A percentile compares a stretch with the other conserved stretches of the same genome.
Evolutionary conservation across 2,888 invertebrate species (phyloP).

Genomic region (Orthosia incerta): DNA sequence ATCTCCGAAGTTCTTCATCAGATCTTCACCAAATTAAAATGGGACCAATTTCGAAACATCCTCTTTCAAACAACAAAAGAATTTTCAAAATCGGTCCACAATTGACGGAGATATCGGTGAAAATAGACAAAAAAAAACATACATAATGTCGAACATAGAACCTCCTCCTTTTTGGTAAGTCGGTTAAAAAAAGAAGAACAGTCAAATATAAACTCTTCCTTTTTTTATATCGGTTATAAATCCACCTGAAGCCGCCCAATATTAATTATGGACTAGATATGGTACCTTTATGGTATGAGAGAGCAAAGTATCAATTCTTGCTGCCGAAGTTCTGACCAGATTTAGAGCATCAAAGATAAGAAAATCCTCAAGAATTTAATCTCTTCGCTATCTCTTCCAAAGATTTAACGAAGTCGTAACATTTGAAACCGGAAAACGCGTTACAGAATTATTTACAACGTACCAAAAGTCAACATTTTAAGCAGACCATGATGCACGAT

Average conservation of each 20-base stretch:
- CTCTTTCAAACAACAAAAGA: too few species aligned
- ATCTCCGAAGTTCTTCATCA: too few species aligned
- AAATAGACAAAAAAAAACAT: too few species aligned
- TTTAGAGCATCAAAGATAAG: conserved; percentile 7
- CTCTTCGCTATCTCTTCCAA: not conserved
- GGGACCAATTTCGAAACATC: too few species aligned
- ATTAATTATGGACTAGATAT: not conserved
- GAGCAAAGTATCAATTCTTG: not conserved
- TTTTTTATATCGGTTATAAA: too few species aligned
- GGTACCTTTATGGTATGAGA: not conserved
- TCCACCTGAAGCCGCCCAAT: not conserved
- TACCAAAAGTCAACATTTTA: conserved; percentile 58
- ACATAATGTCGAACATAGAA: too few species aligned
- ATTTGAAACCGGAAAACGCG: conserved; percentile 19
- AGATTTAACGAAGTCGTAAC: conserved; percentile 34
- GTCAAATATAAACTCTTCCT: too few species aligned
- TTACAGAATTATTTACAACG: conserved; percentile 57
- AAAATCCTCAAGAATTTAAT: conserved; percentile 5
- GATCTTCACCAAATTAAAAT: too few species aligned
- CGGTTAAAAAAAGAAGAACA: too few species aligned
- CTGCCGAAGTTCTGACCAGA: not conserved
- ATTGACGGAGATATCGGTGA: too few species aligned
- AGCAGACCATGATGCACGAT: conserved; percentile 57
- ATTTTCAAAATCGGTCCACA: too few species aligned
- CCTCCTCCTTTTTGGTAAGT: too few species aligned